Evolutionary conservation across 2,113 vertebrate genomes (phyloP).

Genomic region (Oxygymnocypris stewartii): DNA sequence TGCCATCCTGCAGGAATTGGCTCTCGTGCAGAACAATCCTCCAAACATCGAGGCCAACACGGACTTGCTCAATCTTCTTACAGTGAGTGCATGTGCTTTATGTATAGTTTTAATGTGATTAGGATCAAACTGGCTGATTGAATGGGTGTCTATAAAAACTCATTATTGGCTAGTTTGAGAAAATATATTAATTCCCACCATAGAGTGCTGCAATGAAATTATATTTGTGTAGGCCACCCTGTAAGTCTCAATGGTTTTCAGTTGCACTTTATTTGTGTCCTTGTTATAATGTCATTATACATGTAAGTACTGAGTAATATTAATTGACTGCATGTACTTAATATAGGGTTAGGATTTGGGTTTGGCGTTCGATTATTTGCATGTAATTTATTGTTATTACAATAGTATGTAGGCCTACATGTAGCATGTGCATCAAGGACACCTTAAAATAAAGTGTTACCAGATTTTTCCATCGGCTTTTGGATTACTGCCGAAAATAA

Average conservation of each 20-base stretch:
- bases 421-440: no score
- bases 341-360: no score
- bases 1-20: slow-evolving; percentile 84
- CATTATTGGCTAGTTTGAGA: not conserved
- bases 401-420: no score
- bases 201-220: not conserved
- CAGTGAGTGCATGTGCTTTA: slow-evolving; percentile 71
- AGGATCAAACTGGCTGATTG: not conserved
- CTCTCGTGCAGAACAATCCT: slow-evolving; percentile 78
- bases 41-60: slow-evolving; percentile 82
- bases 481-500: not conserved
- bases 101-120: not conserved
- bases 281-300: no score
- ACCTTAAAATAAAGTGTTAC: no score
- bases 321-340: no score
- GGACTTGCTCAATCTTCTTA: slow-evolving; percentile 86
- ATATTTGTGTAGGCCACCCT: not conserved
- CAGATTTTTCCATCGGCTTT: not conserved
- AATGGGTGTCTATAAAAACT: not conserved
- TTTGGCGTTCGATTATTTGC: no score
- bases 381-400: no score
- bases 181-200: not conserved
- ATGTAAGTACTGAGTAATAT: no score
- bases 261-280: no score
- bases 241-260: not conserved